A percentile compares a stretch with the other conserved stretches of the same genome.
Evolutionary conservation across 2,797 vertebrate genomes (phyloP).

Genomic region (Gymnoscopelus microlampas): DNA sequence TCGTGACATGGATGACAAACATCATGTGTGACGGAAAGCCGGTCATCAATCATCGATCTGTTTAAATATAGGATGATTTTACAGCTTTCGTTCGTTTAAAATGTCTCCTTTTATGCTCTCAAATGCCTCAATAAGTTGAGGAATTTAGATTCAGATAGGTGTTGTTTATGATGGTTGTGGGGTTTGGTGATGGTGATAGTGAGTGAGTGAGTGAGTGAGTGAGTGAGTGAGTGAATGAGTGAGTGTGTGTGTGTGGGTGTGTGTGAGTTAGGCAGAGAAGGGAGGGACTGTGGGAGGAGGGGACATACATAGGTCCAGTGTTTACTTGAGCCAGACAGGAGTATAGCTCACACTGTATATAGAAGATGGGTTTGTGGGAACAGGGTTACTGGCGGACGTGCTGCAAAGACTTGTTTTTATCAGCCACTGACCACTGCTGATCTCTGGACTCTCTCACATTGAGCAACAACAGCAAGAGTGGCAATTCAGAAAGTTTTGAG

Average conservation of each 20-base stretch:
- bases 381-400: slow-evolving; percentile 67
- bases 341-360: slow-evolving; percentile 41
- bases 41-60: not conserved
- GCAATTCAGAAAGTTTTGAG: slow-evolving; percentile 31
- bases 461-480: slow-evolving; percentile 59
- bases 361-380: slow-evolving; percentile 53
- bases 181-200: slow-evolving; percentile 8
- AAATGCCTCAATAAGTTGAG: slow-evolving; percentile 6
- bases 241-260: slow-evolving; percentile 7
- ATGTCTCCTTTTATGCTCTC: not conserved
- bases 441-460: slow-evolving; percentile 81
- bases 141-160: slow-evolving; percentile 20
- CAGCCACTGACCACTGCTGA: slow-evolving; percentile 68
- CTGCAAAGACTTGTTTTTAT: slow-evolving; percentile 63
- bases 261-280: slow-evolving; percentile 16
- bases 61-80: too few species aligned
- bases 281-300: slow-evolving; percentile 31
- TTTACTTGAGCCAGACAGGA: slow-evolving; percentile 54
- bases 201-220: slow-evolving; percentile 43
- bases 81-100: not conserved
- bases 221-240: slow-evolving; percentile 32
- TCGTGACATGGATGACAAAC: not conserved
- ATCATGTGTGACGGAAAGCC: not conserved
- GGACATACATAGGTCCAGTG: slow-evolving; percentile 44
- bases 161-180: not conserved